Conservation (phyloP, 2,888 invertebrate genomes). For the Silvanus unidentatus region DNA sequence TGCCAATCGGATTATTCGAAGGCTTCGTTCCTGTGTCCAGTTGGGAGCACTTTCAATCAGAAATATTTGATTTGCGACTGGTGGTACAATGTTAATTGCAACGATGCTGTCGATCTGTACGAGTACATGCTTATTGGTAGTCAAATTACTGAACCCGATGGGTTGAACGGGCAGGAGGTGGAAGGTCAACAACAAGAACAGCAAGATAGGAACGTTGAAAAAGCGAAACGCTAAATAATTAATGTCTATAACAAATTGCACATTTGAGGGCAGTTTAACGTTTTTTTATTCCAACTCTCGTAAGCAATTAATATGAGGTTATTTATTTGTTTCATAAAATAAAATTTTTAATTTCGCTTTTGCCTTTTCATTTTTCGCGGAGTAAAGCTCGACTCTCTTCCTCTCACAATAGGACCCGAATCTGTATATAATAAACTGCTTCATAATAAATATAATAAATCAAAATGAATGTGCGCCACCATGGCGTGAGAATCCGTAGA, state of each 20-base stretch:
- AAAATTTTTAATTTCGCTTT: too few species aligned
- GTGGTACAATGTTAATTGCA: constrained; percentile 53
- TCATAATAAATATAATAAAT: constrained; percentile 25
- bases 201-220: too few species aligned
- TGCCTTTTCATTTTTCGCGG: constrained; percentile 9
- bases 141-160: constrained; percentile 14
- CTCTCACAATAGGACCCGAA: constrained; percentile 2
- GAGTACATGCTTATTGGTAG: constrained; percentile 10
- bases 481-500: constrained; percentile 21
- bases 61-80: constrained; percentile 52
- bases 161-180: constrained; percentile 5
- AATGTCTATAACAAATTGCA: too few species aligned
- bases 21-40: constrained; percentile 51
- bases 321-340: too few species aligned
- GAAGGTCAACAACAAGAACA: too few species aligned
- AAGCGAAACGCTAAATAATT: too few species aligned
- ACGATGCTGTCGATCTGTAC: constrained; percentile 25
- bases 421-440: constrained; percentile 19
- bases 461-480: constrained; percentile 18
- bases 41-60: constrained; percentile 53
- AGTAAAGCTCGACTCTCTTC: not conserved
- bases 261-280: too few species aligned
- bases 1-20: constrained; percentile 47
- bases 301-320: too few species aligned
- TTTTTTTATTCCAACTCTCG: too few species aligned